Base-by-base conservation (phyloP, 1,140 invertebrate species). In the Trinorchestia longiramus region DNA sequence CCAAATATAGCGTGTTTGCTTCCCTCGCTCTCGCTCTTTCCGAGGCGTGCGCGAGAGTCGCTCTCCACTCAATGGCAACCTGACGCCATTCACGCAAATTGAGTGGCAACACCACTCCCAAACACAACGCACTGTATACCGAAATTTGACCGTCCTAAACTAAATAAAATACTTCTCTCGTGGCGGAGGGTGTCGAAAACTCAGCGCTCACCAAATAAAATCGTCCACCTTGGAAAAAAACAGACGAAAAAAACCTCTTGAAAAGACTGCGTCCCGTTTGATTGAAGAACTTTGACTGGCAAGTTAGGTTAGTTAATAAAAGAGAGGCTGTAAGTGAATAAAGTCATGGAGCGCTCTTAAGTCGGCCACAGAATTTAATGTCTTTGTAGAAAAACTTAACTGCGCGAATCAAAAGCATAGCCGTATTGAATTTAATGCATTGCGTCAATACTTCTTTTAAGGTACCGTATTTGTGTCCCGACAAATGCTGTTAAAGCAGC, bases 31-130 rank as follows among this genome's bases (percentile, higher is more conserved):
- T 90, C 88, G 43, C 41, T 41, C 41, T 43, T 41, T 41, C 11
- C 6, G 36, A 43, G 41, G 88, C 43, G 88, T 90, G 88, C 23
- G 88, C 88, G 88, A 42, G 88, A 90, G 92, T 36, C 40, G 43
- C 92, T 94, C 44, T 94, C 43, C 92, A 47, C 44, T 47, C 92
- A 94, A 94, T 94, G 44, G 92, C 92, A 94, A 94, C 92, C 92
- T 94, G 92, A 94, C 92, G 92, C 92, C 92, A 94, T 94, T 94
- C 92, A 94, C 92, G 92, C 92, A 94, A 94, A 94, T 94, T 94
- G 92, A 94, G 92, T 45, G 92, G 92, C 92, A 94, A 94, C 92
- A 47, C 92, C 92, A 47, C 92, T 94, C 92, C 92, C 43, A 44
- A 94, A 94, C 92, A 94, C 92, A 43, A 42, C 92, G 43, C 92